Evolutionary conservation across 2,888 invertebrate species (phyloP), one percentile per base, ranked within the genome.

Genomic region (Lasioglossum figueresi): DNA sequence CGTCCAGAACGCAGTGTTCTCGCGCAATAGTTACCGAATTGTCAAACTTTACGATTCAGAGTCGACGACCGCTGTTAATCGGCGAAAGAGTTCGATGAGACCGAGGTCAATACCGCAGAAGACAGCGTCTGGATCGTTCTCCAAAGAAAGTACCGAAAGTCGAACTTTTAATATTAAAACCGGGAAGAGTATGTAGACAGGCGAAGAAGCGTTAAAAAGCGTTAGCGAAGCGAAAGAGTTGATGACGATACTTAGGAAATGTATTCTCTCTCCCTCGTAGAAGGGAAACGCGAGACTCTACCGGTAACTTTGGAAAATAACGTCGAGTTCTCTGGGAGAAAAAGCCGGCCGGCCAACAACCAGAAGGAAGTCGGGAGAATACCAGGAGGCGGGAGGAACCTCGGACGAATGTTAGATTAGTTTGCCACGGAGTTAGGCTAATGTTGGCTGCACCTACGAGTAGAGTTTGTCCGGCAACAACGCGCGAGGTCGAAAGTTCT

Each of bases 391-490:
- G 68, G 83, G 75, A 34, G 88, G 84, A 89, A 91, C 91, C 91
- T 92, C 90, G 89, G 91, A 93, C 92, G 92, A 93, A 93, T 94
- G 94, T 94, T 94, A 93, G 93, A 94, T 94, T 94, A 94, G 93
- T 94, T 94, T 91, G 93, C 90, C 89, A 88, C 92, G 88, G 92
- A 94, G 94, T 94, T 93, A 92, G 92, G 91, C 90, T 92, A 93
- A 93, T 92, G 93, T 92, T 93, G 92, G 91, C 91, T 91, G 91
- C 93, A 92, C 90, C 92, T 93, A 92, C 91, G 92, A 91, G 91
- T 86, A 90, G 92, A 93, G 93, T 93, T 93, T 91, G 91, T 92
- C 92, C 91, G 87, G 89, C 92, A 92, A 93, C 93, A 91, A 91
- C 91, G 90, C 87, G 89, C 84, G 82, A 89, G 88, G 84, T 91